phyloP scores from a whole-genome alignment of 2,888 invertebrate species.

The Philonicus albiceps region DNA sequence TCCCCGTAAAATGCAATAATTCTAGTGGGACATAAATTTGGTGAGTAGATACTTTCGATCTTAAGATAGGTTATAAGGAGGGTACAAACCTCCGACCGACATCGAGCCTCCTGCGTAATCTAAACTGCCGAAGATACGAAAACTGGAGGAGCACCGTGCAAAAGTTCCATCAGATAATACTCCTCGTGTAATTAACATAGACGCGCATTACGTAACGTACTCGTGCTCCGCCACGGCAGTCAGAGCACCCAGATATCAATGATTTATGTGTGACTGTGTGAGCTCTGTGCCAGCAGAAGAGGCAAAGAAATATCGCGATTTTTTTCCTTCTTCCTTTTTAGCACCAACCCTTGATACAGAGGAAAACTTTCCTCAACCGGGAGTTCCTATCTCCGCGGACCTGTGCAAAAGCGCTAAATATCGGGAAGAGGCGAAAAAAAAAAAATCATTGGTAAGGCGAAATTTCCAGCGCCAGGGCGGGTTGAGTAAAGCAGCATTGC shows the following conservation, averaged over 20 bases:
- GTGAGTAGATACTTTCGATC: background rate
- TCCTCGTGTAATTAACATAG: conserved; percentile 50
- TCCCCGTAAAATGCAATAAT: background rate
- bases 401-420: conserved; percentile 45
- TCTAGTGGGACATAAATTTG: background rate
- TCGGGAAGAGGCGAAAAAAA: conserved; percentile 50
- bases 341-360: conserved; percentile 50
- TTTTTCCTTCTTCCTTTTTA: background rate
- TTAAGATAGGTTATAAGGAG: background rate
- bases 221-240: conserved; percentile 30
- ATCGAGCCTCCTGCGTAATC: background rate
- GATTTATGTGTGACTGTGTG: conserved; percentile 42
- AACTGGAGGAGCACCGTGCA: conserved; percentile 40
- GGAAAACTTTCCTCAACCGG: conserved; percentile 39
- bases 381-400: background rate
- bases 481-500: background rate
- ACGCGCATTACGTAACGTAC: conserved; percentile 46
- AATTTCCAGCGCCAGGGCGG: background rate
- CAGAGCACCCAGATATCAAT: conserved; percentile 40
- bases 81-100: background rate
- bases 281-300: conserved; percentile 1
- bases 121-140: conserved; percentile 27
- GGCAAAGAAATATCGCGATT: conserved; percentile 21
- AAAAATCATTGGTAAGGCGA: background rate
- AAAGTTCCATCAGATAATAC: conserved; percentile 46